A percentile compares a stretch with the other conserved stretches of the same genome.
phyloP scores from a whole-genome alignment of 2,797 vertebrate species.

The Arnoldichthys spilopterus region DNA sequence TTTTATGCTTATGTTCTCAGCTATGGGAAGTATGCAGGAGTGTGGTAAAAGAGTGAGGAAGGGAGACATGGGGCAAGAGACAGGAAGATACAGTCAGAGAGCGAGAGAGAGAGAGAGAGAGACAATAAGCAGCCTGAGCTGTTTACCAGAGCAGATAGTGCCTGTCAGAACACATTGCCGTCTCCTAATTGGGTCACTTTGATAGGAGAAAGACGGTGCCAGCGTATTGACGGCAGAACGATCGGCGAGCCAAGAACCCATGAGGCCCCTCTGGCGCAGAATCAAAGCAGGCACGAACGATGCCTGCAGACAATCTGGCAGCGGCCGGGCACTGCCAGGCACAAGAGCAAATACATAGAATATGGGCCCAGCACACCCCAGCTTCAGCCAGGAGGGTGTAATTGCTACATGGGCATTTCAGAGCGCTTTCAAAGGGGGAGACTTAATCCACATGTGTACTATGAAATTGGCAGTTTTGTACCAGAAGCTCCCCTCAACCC shows the following conservation, averaged over 20 bases:
- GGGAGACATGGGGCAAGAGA: slow-evolving; percentile 9
- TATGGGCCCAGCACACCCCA: slow-evolving; percentile 70
- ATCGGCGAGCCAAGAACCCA: slow-evolving; percentile 72
- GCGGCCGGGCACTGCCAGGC: slow-evolving; percentile 66
- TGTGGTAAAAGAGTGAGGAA: slow-evolving; percentile 12
- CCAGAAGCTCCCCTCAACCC: slow-evolving; percentile 36
- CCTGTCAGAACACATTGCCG: slow-evolving; percentile 78
- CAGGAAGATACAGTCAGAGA: slow-evolving; percentile 36
- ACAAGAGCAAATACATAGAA: slow-evolving; percentile 67
- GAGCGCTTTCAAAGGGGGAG: slow-evolving; percentile 77
- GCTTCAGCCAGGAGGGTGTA: slow-evolving; percentile 72
- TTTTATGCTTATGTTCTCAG: slow-evolving; percentile 41
- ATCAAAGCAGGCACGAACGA: slow-evolving; percentile 74
- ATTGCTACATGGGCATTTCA: slow-evolving; percentile 83
- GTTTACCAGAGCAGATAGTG: slow-evolving; percentile 73
- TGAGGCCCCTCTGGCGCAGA: slow-evolving; percentile 74
- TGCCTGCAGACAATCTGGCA: slow-evolving; percentile 78
- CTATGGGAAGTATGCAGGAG: slow-evolving; percentile 17
- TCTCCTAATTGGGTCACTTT: slow-evolving; percentile 83
- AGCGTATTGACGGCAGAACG: slow-evolving; percentile 64
- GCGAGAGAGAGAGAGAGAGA: slow-evolving; percentile 47
- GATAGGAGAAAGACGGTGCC: slow-evolving; percentile 72
- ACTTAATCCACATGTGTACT: slow-evolving; percentile 84
- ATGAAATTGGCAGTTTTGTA: slow-evolving; percentile 85
- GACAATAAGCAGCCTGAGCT: slow-evolving; percentile 60